Percentiles rank a stretch among this genome's conserved stretches.
Evolutionary conservation across 2,888 invertebrate genomes (phyloP).

Genomic region (Sinopyrophorus schimmeli): DNA sequence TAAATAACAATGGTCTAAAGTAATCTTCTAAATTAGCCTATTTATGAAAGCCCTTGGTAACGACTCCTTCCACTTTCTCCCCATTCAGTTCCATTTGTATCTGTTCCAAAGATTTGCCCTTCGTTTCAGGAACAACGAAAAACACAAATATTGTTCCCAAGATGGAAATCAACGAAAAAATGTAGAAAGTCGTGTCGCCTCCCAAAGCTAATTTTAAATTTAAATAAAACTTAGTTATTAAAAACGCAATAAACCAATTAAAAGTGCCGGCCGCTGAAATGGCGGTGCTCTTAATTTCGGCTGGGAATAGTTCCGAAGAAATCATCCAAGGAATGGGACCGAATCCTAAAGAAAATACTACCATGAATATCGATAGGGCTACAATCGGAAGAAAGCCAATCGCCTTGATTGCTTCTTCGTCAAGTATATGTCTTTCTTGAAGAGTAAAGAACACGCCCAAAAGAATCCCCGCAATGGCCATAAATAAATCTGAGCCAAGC

Average conservation of each 20-base stretch:
- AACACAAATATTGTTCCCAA: conserved; percentile 70
- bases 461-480: conserved; percentile 70
- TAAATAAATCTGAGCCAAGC: conserved; percentile 68
- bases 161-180: conserved; percentile 70
- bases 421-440: conserved; percentile 46
- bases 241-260: conserved; percentile 81
- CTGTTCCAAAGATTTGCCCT: conserved; percentile 72
- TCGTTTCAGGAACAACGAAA: conserved; percentile 69
- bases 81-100: conserved; percentile 60
- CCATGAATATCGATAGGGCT: conserved; percentile 74
- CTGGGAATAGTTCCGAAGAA: conserved; percentile 79
- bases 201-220: conserved; percentile 63
- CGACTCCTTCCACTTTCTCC: not conserved
- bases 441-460: conserved; percentile 72
- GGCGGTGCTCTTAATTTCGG: conserved; percentile 76
- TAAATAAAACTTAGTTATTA: conserved; percentile 75
- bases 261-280: conserved; percentile 78
- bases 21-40: no score
- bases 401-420: conserved; percentile 55
- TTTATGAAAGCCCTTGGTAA: no score
- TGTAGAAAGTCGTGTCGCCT: conserved; percentile 70
- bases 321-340: conserved; percentile 91
- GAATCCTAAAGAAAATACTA: conserved; percentile 80
- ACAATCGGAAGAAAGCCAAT: conserved; percentile 77
- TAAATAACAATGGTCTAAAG: no score